Conservation (phyloP, 1,140 invertebrate genomes). For the Ditylenchus dipsaci region DNA sequence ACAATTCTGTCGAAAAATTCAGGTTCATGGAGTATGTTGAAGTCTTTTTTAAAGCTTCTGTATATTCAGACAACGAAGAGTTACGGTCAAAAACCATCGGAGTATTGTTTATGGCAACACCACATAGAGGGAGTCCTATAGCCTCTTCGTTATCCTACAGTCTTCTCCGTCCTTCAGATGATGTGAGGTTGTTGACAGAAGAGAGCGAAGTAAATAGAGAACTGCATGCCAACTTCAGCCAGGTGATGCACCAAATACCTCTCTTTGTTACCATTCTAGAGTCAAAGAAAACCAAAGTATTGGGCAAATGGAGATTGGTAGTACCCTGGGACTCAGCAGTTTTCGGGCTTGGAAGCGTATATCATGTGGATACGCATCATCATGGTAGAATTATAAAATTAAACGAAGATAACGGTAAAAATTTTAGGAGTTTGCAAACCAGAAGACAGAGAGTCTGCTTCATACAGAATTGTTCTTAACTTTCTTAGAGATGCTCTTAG, state of each 20-base stretch:
- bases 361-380: constrained; percentile 31
- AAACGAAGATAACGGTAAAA: neutral
- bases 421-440: constrained; percentile 22
- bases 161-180: constrained; percentile 37
- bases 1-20: too few species aligned
- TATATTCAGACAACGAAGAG: constrained; percentile 33
- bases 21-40: too few species aligned
- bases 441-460: constrained; percentile 16
- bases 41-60: constrained; percentile 4
- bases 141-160: constrained; percentile 21
- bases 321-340: constrained; percentile 35
- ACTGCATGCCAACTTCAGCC: constrained; percentile 28
- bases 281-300: constrained; percentile 20
- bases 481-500: constrained; percentile 29
- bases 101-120: constrained; percentile 41
- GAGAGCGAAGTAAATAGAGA: constrained; percentile 35
- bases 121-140: constrained; percentile 34
- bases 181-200: constrained; percentile 24
- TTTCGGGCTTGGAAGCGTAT: constrained; percentile 36
- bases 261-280: constrained; percentile 33
- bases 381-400: constrained; percentile 4
- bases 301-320: constrained; percentile 27
- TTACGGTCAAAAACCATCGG: constrained; percentile 35
- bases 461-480: constrained; percentile 34
- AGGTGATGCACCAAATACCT: constrained; percentile 27